Conservation (phyloP, 2,888 invertebrate genomes). For the Dendrolimus pini region DNA sequence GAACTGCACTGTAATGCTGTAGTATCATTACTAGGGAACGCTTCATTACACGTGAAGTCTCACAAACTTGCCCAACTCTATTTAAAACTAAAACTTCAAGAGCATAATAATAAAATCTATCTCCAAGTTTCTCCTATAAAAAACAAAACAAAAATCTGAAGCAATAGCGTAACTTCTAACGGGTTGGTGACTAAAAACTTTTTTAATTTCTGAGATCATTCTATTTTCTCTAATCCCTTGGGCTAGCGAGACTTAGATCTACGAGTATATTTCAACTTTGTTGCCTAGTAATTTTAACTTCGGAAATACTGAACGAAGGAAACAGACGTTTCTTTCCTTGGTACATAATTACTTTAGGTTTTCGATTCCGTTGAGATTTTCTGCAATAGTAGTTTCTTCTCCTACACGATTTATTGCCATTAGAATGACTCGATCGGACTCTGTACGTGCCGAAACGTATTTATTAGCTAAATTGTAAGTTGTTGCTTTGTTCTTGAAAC, state of each 20-base stretch:
- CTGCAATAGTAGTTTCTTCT: slow-evolving; percentile 11
- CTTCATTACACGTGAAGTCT: too few relatives aligned
- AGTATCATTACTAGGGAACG: too few relatives aligned
- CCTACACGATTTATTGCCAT: slow-evolving; percentile 27
- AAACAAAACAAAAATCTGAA: too few relatives aligned
- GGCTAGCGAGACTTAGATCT: neutral
- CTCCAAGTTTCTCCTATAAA: too few relatives aligned
- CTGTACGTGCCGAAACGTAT: slow-evolving; percentile 9
- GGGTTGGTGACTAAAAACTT: neutral
- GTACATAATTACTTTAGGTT: slow-evolving; percentile 4
- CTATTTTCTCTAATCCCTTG: slow-evolving; percentile 10
- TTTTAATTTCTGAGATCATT: slow-evolving; percentile 5
- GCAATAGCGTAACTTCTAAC: too few relatives aligned
- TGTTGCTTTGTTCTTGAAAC: neutral
- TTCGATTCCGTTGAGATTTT: slow-evolving; percentile 5
- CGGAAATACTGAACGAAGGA: slow-evolving; percentile 1
- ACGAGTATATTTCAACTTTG: slow-evolving; percentile 4
- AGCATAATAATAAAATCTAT: too few relatives aligned
- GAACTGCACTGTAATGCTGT: too few relatives aligned
- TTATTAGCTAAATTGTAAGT: neutral
- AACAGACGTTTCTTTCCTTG: slow-evolving; percentile 3
- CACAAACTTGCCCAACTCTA: too few relatives aligned
- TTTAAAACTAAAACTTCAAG: too few relatives aligned
- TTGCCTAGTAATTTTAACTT: slow-evolving; percentile 9
- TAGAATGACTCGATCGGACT: slow-evolving; percentile 16